Percentiles rank a stretch among this genome's conserved stretches.
phyloP scores from a whole-genome alignment of 1,140 invertebrate species.

The Drosophila virilis region DNA sequence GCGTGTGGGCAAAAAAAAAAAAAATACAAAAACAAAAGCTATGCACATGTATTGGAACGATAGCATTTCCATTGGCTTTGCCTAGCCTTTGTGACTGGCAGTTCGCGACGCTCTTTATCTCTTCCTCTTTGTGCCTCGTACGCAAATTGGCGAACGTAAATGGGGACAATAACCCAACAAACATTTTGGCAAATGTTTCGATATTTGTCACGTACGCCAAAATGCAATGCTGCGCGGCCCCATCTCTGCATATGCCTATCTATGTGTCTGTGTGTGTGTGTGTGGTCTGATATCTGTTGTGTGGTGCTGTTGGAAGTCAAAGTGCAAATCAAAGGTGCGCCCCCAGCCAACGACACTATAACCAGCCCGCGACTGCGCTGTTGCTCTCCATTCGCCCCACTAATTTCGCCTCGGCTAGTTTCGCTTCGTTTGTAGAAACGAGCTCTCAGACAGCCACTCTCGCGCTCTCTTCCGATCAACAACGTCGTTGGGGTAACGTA shows the following conservation, averaged over 20 bases:
- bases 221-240: conserved; percentile 21
- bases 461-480: conserved; percentile 20
- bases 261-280: conserved; percentile 1
- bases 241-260: not conserved
- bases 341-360: conserved; percentile 27
- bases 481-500: conserved; percentile 4
- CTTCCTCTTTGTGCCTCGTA: conserved; percentile 65
- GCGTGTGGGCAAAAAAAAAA: conserved; percentile 17
- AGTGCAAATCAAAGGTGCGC: conserved; percentile 53
- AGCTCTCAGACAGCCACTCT: conserved; percentile 17
- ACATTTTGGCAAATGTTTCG: conserved; percentile 56
- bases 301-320: conserved; percentile 38
- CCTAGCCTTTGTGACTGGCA: conserved; percentile 39
- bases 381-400: conserved; percentile 8
- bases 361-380: conserved; percentile 22
- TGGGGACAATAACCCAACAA: conserved; percentile 70
- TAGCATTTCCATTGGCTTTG: conserved; percentile 42
- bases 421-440: conserved; percentile 45
- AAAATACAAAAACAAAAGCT: conserved; percentile 1
- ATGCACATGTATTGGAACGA: conserved; percentile 34
- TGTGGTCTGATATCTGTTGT: conserved; percentile 34
- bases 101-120: conserved; percentile 28
- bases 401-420: conserved; percentile 28
- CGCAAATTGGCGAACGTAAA: conserved; percentile 74
- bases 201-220: conserved; percentile 65